Base-by-base conservation (phyloP, 2,797 vertebrate genomes). In the Darevskia nairensis region DNA sequence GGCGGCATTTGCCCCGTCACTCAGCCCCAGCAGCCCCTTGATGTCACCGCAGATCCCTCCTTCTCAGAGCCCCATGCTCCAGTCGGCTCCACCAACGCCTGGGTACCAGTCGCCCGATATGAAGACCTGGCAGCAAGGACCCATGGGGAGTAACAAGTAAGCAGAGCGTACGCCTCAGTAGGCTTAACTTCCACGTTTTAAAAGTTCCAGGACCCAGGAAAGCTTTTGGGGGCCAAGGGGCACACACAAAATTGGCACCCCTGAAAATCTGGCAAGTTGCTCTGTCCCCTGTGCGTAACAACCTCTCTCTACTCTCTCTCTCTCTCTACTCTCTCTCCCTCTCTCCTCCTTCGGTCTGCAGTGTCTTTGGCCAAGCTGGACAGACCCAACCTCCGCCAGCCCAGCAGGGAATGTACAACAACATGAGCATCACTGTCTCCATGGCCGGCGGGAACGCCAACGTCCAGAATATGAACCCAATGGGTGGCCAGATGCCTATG, bases 371-470 rank as follows among this genome's bases (percentile, higher is more conserved):
- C 94, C 98, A 96, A 92, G 93, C 97, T 0, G 98, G 97, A 69
- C 98, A 97, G 97, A 96, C 90, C 94, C 98, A 94, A 95, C 93
- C 92, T 88, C 86, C 96, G 0, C 96, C 88, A 93, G 98, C 92
- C 89, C 98, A 98, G 96, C 98, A 98, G 94, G 98, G 98, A 92
- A 97, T 98, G 80, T 99, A 99, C 97, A 99, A 99, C 97, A 99
- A 99, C 95, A 99, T 99, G 98, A 99, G 98, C 97, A 99, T 99
- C 97, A 99, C 98, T 0, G 98, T 99, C 88, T 98, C 98, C 94
- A 99, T 99, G 98, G 98, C 98, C 0, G 98, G 98, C 46, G 98
- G 97, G 85, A 98, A 98, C 3, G 95, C 97, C 11, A 95, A 95
- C 4, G 97, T 98, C 85, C 97, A 97, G 93, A 97, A 97, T 27